Percentiles rank a stretch among this genome's conserved stretches.
Conservation (phyloP, 2,797 vertebrate species). For the Harpagifer antarcticus region DNA sequence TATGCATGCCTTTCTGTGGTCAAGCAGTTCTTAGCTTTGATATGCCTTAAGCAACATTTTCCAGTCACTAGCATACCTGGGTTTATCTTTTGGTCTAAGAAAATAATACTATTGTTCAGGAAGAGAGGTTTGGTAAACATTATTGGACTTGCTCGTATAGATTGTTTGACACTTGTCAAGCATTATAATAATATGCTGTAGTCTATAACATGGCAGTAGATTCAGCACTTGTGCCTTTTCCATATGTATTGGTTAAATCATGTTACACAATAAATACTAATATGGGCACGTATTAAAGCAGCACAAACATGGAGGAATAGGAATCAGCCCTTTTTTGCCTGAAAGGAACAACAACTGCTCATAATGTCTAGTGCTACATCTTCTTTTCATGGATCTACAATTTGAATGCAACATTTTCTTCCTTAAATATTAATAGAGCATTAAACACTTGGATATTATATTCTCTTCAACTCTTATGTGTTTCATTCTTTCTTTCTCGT, state of each 20-base stretch:
- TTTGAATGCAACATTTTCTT: too few species aligned
- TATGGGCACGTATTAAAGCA: not conserved
- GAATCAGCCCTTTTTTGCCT: conserved; percentile 1
- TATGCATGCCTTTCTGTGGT: not conserved
- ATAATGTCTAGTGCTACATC: not conserved
- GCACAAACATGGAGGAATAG: not conserved
- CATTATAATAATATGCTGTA: conserved; percentile 36
- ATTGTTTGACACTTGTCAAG: conserved; percentile 32
- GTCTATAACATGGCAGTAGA: conserved; percentile 32
- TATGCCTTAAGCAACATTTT: not conserved
- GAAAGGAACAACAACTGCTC: not conserved
- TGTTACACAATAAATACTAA: not conserved
- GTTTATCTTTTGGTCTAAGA: not conserved
- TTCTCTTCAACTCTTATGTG: not conserved
- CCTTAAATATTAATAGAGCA: not conserved
- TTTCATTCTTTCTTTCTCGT: not conserved
- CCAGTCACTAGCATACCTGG: not conserved
- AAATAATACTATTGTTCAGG: conserved; percentile 20
- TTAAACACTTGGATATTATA: not conserved
- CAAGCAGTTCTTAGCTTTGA: not conserved
- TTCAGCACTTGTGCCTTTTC: conserved; percentile 35
- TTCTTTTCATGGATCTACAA: not conserved
- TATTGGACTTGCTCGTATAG: conserved; percentile 36
- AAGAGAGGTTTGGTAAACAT: conserved; percentile 25
- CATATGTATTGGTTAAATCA: conserved; percentile 26